Evolutionary conservation across 2,797 vertebrate species (phyloP).

Genomic region (Sylvilagus floridanus): DNA sequence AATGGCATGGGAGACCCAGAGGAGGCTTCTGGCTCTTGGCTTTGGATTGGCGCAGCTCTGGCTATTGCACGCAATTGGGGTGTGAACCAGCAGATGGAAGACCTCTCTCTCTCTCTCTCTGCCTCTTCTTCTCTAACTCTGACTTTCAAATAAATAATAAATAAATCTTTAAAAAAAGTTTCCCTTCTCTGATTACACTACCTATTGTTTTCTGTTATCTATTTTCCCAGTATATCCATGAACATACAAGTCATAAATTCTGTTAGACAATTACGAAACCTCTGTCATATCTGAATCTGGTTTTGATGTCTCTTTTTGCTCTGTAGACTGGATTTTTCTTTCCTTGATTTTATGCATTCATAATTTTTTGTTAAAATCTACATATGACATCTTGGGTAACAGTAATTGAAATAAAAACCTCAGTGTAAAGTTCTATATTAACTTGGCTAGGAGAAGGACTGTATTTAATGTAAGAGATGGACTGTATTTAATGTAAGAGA

Average conservation of each 20-base stretch:
- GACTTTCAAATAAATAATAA: too few relatives aligned
- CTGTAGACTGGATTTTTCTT: not conserved
- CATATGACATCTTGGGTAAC: not conserved
- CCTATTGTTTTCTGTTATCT: not conserved
- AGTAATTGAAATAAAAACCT: not conserved
- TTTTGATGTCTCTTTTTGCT: not conserved
- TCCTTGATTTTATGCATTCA: not conserved
- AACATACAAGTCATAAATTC: not conserved
- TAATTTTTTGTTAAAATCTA: conserved; percentile 28
- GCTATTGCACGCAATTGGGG: too few relatives aligned
- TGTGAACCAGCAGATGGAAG: too few relatives aligned
- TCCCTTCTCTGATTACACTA: not conserved
- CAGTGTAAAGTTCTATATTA: not conserved
- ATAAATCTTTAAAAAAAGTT: not conserved
- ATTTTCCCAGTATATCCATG: not conserved
- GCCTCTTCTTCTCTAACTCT: too few relatives aligned
- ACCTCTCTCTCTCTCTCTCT: too few relatives aligned
- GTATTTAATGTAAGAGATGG: not conserved
- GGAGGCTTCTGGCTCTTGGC: too few relatives aligned
- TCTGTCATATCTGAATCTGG: not conserved
- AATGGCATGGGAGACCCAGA: too few relatives aligned
- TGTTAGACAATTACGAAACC: not conserved
- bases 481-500: not conserved
- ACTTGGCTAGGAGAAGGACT: not conserved
- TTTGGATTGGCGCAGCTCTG: too few relatives aligned